Conservation (phyloP, 2,797 vertebrate genomes). For the Dryobates pubescens region DNA sequence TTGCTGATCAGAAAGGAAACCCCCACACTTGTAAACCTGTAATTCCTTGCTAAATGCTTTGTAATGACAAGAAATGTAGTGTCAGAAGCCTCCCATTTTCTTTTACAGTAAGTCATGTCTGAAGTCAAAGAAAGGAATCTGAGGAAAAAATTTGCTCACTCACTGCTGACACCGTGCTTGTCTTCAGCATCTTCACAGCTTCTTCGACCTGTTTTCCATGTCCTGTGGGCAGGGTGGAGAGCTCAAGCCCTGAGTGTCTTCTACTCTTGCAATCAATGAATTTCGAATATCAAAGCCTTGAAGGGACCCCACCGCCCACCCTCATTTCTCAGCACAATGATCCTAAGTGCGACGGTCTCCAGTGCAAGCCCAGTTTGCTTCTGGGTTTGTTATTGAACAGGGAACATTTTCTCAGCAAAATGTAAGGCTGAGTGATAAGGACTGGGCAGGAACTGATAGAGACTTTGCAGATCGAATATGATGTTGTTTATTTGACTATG, state of each 20-base stretch:
- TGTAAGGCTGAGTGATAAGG: conserved; percentile 37
- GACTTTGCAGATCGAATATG: conserved; percentile 70
- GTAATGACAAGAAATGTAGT: conserved; percentile 21
- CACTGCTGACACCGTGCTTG: neutral
- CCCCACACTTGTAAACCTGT: conserved; percentile 19
- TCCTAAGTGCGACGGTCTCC: neutral
- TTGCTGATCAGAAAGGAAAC: conserved; percentile 40
- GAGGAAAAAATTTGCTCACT: neutral
- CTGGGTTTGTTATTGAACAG: conserved; percentile 56
- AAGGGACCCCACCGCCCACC: neutral
- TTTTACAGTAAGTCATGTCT: conserved; percentile 5
- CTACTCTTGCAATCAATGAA: neutral
- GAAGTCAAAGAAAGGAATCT: neutral
- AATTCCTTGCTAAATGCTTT: conserved; percentile 42
- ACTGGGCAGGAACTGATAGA: conserved; percentile 63
- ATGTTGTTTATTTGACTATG: conserved; percentile 82
- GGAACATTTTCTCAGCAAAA: conserved; percentile 64
- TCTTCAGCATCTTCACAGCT: neutral
- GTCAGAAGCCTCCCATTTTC: conserved; percentile 39
- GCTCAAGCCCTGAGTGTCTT: neutral
- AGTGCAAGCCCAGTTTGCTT: neutral
- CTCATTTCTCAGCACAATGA: neutral
- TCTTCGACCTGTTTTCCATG: neutral
- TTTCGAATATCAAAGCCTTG: neutral
- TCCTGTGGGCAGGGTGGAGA: neutral